phyloP scores from a whole-genome alignment of 2,113 vertebrate species.

The Myiozetetes cayanensis region DNA sequence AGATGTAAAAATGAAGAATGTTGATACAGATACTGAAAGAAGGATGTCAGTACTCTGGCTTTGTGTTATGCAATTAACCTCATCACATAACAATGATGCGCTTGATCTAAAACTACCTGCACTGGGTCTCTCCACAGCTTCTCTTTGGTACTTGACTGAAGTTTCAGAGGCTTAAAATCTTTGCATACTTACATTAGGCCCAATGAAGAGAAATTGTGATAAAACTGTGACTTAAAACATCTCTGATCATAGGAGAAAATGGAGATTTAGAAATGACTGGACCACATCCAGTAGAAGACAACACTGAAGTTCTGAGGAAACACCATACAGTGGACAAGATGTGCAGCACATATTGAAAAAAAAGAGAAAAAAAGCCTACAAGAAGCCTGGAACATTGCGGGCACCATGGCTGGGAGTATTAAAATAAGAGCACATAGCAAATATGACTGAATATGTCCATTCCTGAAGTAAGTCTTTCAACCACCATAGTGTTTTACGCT shows the following conservation, averaged over 20 bases:
- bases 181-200: background rate
- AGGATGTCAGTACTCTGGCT: background rate
- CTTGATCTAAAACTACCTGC: background rate
- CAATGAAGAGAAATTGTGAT: background rate
- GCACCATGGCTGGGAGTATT: background rate
- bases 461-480: background rate
- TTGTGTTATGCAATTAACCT: background rate
- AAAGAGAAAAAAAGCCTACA: background rate
- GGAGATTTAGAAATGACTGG: background rate
- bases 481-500: background rate
- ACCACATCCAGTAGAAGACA: background rate
- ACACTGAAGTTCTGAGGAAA: background rate
- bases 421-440: background rate
- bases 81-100: background rate
- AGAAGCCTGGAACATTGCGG: background rate
- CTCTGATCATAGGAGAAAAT: background rate
- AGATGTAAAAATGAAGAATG: background rate
- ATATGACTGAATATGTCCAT: background rate
- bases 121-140: background rate
- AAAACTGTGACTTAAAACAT: background rate
- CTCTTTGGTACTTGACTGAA: background rate
- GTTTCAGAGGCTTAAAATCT: background rate
- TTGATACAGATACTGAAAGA: background rate
- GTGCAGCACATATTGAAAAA: background rate
- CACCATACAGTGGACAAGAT: background rate